phyloP scores from a whole-genome alignment of 2,113 vertebrate genomes.

The Dermatemys mawii region DNA sequence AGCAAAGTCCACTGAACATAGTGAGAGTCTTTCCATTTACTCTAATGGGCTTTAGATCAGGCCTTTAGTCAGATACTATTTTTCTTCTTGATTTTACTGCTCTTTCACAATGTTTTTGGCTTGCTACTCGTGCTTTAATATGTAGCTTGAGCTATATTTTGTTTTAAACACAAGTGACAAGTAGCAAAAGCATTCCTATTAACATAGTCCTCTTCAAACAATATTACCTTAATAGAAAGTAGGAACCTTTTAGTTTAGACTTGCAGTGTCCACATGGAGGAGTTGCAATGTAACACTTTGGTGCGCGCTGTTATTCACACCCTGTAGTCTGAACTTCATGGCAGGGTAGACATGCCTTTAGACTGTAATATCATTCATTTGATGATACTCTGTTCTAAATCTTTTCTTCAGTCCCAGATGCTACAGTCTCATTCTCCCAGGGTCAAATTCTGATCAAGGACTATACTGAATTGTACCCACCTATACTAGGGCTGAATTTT shows the following conservation, averaged over 20 bases:
- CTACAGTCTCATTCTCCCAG: neutral
- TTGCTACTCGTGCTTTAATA: accelerated
- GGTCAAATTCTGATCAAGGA: neutral
- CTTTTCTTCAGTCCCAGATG: neutral
- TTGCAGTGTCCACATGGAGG: neutral
- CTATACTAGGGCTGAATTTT: neutral
- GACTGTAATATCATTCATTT: neutral
- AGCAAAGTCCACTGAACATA: no score
- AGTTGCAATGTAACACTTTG: neutral
- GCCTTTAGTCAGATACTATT: neutral
- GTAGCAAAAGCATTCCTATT: neutral
- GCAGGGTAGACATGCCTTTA: neutral
- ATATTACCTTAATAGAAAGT: neutral
- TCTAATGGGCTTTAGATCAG: neutral
- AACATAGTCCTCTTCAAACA: neutral
- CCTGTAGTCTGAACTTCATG: neutral
- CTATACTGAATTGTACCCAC: neutral
- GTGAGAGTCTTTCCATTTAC: neutral
- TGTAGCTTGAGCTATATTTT: neutral
- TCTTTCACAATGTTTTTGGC: neutral
- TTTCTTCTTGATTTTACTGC: neutral
- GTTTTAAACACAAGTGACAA: neutral
- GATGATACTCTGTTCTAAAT: neutral
- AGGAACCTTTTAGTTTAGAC: neutral
- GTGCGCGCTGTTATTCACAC: neutral